phyloP scores from a whole-genome alignment of 2,797 vertebrate genomes.

The Apodemus agrarius region DNA sequence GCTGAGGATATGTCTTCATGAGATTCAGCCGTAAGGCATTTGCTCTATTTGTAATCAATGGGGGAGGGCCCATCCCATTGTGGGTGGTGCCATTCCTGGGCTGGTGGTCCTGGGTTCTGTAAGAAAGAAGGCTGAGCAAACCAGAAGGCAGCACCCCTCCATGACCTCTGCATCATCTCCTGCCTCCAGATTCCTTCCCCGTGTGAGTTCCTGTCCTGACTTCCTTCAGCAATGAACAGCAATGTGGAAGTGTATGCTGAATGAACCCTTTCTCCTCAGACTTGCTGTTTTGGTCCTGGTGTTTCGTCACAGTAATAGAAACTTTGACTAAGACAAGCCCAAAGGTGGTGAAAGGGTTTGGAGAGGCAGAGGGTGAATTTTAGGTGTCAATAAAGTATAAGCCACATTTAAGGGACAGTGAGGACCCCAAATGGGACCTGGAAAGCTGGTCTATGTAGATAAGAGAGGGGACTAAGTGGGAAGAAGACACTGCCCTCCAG shows the following conservation, averaged over 20 bases:
- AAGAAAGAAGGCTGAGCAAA: not conserved
- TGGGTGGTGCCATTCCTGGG: not conserved
- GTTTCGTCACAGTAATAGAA: not conserved
- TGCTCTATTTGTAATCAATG: not conserved
- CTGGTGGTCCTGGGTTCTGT: not conserved
- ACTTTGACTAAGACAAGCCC: not conserved
- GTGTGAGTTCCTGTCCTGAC: not conserved
- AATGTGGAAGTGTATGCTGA: not conserved
- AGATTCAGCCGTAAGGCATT: not conserved
- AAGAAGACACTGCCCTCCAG: not conserved
- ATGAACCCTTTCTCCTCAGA: not conserved
- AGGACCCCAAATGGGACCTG: not conserved
- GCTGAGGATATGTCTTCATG: not conserved
- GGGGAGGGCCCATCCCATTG: not conserved
- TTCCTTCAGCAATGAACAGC: not conserved
- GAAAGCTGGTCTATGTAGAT: not conserved
- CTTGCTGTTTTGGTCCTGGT: not conserved
- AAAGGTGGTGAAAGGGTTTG: not conserved
- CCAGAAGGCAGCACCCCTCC: not conserved
- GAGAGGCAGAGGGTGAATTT: not conserved
- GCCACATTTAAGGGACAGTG: not conserved
- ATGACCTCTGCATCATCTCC: not conserved
- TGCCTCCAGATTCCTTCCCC: not conserved
- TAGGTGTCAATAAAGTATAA: not conserved
- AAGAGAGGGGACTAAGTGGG: not conserved